Base-by-base conservation (phyloP, 1,140 invertebrate genomes). In the Pogonomyrmex barbatus region DNA sequence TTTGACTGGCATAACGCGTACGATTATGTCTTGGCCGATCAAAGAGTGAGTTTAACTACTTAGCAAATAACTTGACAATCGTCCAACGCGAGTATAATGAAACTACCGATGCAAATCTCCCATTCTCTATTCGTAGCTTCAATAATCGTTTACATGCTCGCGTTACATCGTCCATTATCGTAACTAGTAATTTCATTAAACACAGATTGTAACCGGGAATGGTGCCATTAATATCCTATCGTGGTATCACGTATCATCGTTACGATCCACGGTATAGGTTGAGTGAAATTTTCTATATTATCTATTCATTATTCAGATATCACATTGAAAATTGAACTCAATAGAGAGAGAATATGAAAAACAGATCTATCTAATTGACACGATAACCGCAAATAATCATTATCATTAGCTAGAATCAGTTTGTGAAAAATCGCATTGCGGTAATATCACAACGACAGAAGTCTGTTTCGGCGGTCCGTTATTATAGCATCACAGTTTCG, bases 161-260 rank as follows among this genome's bases (percentile, higher is more conserved):
- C 17, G 24, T 73, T 75, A 83, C 68, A 73, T 3, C 30, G 58
- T 54, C 42, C 42, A 73, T 73, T 58, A 82, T 12, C 17, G 30
- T 73, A 82, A 82, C 52, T 42, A 36, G 50, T 83, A 83, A 75
- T 60, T 73, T 73, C 45, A 33, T 83, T 83, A 83, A 83, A 73
- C 54, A 73, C 39, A 83, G 68, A 83, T 82, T 73, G 68, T 60
- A 73, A 73, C 42, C 24, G 30, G 67, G 52, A 58, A 52, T 24
- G 78, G 60, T 82, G 39, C 52, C 54, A 71, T 71, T 60, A 60
- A 73, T 73, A 82, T 73, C 42, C 30, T 42, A 58, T 45, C 8
- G 79, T 24, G 14, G 36, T 71, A 82, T 82, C 39, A 71, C 24
- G 67, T 60, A 82, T 82, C 39, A 79, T 42, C 77, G 39, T 82